Evolutionary conservation across 1,140 invertebrate species (phyloP).

Genomic region (Macrostomum lignano): DNA sequence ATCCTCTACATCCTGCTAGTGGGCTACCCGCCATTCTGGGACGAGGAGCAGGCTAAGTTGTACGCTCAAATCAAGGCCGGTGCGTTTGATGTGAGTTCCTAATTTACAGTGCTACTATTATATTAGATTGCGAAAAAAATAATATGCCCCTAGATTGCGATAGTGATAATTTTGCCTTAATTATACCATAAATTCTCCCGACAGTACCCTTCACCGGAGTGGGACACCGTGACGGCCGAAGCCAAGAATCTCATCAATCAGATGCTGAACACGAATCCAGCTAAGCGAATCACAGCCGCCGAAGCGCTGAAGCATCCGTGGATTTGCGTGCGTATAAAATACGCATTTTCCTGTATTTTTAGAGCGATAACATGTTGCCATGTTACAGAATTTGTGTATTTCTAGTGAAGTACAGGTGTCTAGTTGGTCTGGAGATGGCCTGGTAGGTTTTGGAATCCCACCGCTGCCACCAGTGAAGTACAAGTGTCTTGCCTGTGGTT

Average conservation of each 20-base stretch:
- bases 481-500: no score
- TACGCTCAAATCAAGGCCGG: slow-evolving; percentile 98
- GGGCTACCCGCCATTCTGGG: slow-evolving; percentile 98
- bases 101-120: slow-evolving; percentile 6
- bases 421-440: no score
- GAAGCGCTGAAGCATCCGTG: slow-evolving; percentile 95
- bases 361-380: no score
- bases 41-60: slow-evolving; percentile 91
- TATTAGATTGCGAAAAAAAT: no score
- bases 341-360: neutral
- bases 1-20: slow-evolving; percentile 96
- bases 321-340: slow-evolving; percentile 64
- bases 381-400: no score
- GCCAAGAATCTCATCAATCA: slow-evolving; percentile 97
- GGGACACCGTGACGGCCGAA: slow-evolving; percentile 97
- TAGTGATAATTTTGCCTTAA: no score
- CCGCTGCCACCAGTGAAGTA: no score
- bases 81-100: slow-evolving; percentile 64
- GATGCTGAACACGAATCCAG: slow-evolving; percentile 93
- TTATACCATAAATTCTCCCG: no score
- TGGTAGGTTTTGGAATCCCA: no score
- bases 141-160: no score
- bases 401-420: no score
- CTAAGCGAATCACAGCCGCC: slow-evolving; percentile 79
- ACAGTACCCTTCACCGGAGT: slow-evolving; percentile 93